phyloP scores from a whole-genome alignment of 2,888 invertebrate species.

The Pterostichus madidus region DNA sequence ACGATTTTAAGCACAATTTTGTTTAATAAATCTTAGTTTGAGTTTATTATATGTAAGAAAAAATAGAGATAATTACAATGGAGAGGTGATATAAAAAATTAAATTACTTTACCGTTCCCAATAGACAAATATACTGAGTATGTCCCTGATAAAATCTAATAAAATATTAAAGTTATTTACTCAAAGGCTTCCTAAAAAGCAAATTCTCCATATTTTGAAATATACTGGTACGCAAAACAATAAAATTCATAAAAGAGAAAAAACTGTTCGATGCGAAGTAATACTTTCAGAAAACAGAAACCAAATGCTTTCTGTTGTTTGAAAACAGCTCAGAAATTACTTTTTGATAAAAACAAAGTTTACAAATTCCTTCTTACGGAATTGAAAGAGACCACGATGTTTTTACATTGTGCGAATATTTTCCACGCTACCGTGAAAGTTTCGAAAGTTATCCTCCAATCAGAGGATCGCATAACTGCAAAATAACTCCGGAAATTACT shows the following conservation, averaged over 20 bases:
- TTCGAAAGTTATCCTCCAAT: conserved; percentile 47
- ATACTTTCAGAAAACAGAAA: conserved; percentile 31
- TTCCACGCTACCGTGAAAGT: conserved; percentile 41
- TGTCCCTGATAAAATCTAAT: too few species aligned
- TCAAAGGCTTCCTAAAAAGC: too few species aligned
- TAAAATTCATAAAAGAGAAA: conserved; percentile 3
- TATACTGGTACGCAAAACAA: neutral
- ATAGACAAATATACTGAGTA: too few species aligned
- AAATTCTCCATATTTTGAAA: conserved; percentile 3
- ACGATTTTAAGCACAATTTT: too few species aligned
- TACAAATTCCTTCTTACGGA: conserved; percentile 33
- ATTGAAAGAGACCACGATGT: conserved; percentile 43
- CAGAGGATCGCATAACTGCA: conserved; percentile 31
- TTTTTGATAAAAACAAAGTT: conserved; percentile 62
- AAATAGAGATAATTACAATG: too few species aligned
- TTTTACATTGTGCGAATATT: conserved; percentile 27
- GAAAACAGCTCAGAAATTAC: conserved; percentile 53
- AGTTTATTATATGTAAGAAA: too few species aligned
- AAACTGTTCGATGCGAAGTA: neutral
- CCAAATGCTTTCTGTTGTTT: conserved; percentile 39
- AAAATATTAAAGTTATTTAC: too few species aligned
- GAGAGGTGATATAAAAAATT: too few species aligned
- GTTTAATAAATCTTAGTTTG: too few species aligned
- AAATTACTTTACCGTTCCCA: too few species aligned
- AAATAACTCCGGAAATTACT: conserved; percentile 41